phyloP scores from a whole-genome alignment of 23 tunicate genomes.

The Aplidium turbinatum region DNA sequence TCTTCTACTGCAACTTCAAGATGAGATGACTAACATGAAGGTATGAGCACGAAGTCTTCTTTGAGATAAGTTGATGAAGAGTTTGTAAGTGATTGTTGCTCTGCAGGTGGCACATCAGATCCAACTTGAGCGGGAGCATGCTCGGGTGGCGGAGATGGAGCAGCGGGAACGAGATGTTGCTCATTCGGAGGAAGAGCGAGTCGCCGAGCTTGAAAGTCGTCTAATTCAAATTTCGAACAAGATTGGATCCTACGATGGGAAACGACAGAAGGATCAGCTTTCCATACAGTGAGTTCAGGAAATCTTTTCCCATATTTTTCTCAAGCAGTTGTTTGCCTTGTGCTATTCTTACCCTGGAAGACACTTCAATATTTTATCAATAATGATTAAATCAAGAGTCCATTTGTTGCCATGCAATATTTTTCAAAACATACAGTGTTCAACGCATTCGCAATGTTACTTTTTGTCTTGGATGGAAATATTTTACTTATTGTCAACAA shows the following conservation, averaged over 20 bases:
- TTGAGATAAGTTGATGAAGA: background rate
- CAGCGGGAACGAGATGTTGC: conserved; percentile 51
- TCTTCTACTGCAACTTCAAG: conserved; percentile 56
- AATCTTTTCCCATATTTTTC: no score
- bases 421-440: no score
- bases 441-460: no score
- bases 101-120: conserved; percentile 47
- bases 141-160: conserved; percentile 51
- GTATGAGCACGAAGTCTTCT: conserved; percentile 10
- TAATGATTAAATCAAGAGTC: no score
- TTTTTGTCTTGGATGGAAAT: no score
- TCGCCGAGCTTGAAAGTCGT: conserved; percentile 65
- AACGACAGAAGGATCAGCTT: conserved; percentile 53
- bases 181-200: conserved; percentile 62
- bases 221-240: conserved; percentile 75
- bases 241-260: conserved; percentile 68
- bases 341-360: background rate
- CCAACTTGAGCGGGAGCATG: conserved; percentile 62
- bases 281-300: conserved; percentile 44
- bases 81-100: background rate
- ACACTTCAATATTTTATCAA: no score
- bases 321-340: background rate
- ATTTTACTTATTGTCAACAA: no score
- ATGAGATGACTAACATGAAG: conserved; percentile 69
- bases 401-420: no score